These are phyloP conservation scores for Peromyscus leucopus DNA, from an alignment of 2,113 vertebrate species.

Conservation along the genomic window DNA sequence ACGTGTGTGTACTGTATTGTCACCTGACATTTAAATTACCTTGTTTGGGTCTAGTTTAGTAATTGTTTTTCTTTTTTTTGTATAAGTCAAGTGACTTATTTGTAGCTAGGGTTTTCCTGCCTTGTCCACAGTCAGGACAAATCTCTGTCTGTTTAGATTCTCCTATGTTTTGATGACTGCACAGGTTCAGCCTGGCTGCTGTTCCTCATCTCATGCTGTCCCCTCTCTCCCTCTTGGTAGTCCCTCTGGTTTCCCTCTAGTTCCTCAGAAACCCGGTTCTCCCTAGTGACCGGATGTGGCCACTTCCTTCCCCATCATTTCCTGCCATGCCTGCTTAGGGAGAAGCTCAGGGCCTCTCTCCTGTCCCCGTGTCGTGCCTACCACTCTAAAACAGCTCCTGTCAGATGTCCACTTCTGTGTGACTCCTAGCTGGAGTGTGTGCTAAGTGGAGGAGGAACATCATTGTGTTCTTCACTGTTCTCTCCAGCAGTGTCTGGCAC, in stretches of 20 bases:
- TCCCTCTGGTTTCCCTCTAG: not conserved
- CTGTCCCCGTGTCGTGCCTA: not conserved
- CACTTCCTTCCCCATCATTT: not conserved
- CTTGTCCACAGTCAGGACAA: too few species aligned
- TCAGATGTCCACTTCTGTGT: not conserved
- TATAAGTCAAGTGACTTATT: not conserved
- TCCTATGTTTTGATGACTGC: not conserved
- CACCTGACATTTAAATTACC: not conserved
- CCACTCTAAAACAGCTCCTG: not conserved
- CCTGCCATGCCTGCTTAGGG: not conserved
- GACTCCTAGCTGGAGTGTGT: too few species aligned
- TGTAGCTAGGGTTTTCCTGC: too few species aligned
- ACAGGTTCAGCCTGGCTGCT: not conserved
- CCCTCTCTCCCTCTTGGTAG: not conserved
- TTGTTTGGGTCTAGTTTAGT: not conserved
- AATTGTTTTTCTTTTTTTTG: not conserved
- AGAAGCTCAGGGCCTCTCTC: too few species aligned
- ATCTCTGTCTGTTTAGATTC: not conserved
- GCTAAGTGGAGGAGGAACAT: not conserved
- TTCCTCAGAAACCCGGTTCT: not conserved
- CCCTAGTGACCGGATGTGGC: not conserved
- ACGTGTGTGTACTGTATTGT: not conserved
- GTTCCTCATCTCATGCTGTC: not conserved
- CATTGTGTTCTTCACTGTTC: not conserved
- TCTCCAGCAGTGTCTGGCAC: not conserved